Base-by-base conservation (phyloP, 2,888 invertebrate genomes). In the Trimorus sp. region DNA sequence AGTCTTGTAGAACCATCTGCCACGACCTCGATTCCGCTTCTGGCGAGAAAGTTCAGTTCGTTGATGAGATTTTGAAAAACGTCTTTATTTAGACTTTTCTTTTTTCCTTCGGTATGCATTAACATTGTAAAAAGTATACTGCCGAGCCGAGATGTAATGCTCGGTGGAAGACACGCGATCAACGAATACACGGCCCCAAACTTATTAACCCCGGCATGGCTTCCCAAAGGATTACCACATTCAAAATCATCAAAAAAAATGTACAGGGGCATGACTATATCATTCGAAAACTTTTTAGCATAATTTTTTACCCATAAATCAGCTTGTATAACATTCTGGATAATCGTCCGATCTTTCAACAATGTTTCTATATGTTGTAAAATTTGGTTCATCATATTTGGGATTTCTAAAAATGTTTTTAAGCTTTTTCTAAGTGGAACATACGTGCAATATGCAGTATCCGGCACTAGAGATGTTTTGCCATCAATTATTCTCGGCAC, bases 241-340 rank as follows among this genome's bases (percentile, higher is more conserved):
- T 26, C 26, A 4, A 26, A 26, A 26, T 26, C 26, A n/a, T n/a
- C 26, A 3, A 26, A 26, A 26, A 26, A 26, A 26, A 26, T 26
- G 26, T 26, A 26, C 26, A 26, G 26, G 26, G 26, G 26, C 26
- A 26, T 26, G 26, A 26, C 26, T 1, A 26, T 26, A 26, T 26
- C 26, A 26, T 26, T 26, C 26, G 1, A 11, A n/a, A 70, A 70
- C 14, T 49, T 56, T 59, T 70, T 38, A 4, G 45, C 8, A 36
- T 59, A 70, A 49, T 40, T 6, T 7, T 59, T 66, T 38, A 68
- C 15, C 63, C 80, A 71, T 54, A 71, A 59, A 65, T 71, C 60
- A 45, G 65, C 56, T 36, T 80, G 80, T 12, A 80, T 71, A 36
- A 80, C 42, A 56, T 76, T 80, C 7, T 36, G 15, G 16, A 76